phyloP scores from a whole-genome alignment of 1,140 invertebrate species.

The Heliothis subflexa region DNA sequence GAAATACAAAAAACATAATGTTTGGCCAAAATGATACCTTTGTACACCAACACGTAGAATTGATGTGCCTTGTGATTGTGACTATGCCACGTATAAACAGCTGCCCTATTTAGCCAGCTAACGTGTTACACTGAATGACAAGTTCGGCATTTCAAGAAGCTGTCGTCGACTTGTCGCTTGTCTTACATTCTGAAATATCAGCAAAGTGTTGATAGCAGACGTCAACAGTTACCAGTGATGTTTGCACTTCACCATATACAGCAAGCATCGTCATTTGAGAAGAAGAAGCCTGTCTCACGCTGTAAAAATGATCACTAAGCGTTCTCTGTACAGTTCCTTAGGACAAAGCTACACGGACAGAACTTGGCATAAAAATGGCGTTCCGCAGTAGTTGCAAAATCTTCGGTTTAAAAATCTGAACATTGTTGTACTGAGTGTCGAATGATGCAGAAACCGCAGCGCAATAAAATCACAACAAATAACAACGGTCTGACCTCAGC shows the following conservation, averaged over 20 bases:
- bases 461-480: no score
- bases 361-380: no score
- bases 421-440: no score
- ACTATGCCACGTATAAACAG: neutral
- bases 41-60: neutral
- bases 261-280: no score
- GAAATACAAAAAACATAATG: no score
- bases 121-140: slow-evolving; percentile 8
- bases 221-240: neutral
- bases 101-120: neutral
- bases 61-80: neutral
- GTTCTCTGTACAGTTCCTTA: slow-evolving; percentile 1
- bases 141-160: slow-evolving; percentile 15
- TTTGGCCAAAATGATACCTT: no score
- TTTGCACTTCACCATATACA: no score
- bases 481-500: neutral
- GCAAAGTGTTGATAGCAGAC: neutral
- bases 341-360: no score
- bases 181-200: slow-evolving; percentile 4
- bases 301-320: neutral
- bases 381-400: no score
- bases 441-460: no score
- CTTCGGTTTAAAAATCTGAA: no score
- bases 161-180: slow-evolving; percentile 18
- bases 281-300: neutral